Conservation (phyloP, 2,888 invertebrate species). For the Mimumesa dahlbomi region DNA sequence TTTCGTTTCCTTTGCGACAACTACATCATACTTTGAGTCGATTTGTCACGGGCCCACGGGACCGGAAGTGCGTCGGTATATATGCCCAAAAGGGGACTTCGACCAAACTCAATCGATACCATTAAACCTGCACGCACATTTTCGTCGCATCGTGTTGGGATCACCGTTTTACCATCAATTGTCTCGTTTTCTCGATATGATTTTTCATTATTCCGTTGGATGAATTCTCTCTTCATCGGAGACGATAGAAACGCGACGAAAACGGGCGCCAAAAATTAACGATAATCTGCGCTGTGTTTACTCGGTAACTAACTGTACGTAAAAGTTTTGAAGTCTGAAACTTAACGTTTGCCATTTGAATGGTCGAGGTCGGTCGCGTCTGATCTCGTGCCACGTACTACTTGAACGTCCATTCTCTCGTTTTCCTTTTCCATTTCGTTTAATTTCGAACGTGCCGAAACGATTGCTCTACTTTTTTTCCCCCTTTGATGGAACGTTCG, state of each 20-base stretch:
- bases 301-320: slow-evolving; percentile 77
- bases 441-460: no score
- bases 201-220: slow-evolving; percentile 13
- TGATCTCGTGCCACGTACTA: slow-evolving; percentile 8
- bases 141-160: slow-evolving; percentile 55
- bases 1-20: background rate
- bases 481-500: background rate
- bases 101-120: slow-evolving; percentile 79
- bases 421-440: background rate
- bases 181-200: slow-evolving; percentile 24
- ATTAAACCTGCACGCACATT: slow-evolving; percentile 70
- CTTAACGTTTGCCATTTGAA: slow-evolving; percentile 71
- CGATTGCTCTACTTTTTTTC: background rate
- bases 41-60: slow-evolving; percentile 62
- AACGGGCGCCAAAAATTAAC: slow-evolving; percentile 69
- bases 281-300: slow-evolving; percentile 78
- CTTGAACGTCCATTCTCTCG: slow-evolving; percentile 7
- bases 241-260: slow-evolving; percentile 56
- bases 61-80: slow-evolving; percentile 78
- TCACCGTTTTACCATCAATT: slow-evolving; percentile 28
- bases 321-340: slow-evolving; percentile 76
- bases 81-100: slow-evolving; percentile 80
- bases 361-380: slow-evolving; percentile 42
- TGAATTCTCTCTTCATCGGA: slow-evolving; percentile 15
- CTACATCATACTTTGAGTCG: background rate